phyloP scores from a whole-genome alignment of 1,140 invertebrate genomes.

The Goniozus legneri region DNA sequence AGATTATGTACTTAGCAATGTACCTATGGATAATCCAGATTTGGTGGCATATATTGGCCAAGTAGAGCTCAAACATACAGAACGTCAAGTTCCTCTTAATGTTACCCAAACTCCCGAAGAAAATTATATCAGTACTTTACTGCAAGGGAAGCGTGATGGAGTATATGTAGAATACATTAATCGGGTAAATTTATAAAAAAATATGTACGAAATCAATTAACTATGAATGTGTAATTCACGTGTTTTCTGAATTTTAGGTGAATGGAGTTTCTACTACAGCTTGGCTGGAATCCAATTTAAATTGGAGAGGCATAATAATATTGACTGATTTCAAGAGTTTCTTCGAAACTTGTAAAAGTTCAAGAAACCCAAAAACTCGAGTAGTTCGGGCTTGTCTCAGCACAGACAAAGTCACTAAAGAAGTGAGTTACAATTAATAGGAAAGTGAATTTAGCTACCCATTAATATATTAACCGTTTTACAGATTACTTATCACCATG shows the following conservation, averaged over 20 bases:
- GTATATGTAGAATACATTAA: constrained; percentile 57
- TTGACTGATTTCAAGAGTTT: constrained; percentile 71
- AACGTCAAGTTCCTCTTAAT: constrained; percentile 43
- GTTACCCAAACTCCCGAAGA: constrained; percentile 50
- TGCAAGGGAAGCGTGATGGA: constrained; percentile 53
- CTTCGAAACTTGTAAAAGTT: constrained; percentile 55
- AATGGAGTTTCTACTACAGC: constrained; percentile 61
- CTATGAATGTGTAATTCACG: not conserved
- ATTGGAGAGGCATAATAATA: constrained; percentile 72
- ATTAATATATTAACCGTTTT: constrained; percentile 8
- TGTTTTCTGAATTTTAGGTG: constrained; percentile 38
- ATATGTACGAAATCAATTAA: not conserved
- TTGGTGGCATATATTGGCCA: constrained; percentile 70
- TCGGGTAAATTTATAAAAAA: constrained; percentile 31
- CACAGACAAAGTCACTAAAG: constrained; percentile 69
- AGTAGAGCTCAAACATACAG: constrained; percentile 56
- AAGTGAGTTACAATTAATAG: constrained; percentile 51
- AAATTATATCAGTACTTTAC: constrained; percentile 44
- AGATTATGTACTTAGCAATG: constrained; percentile 68
- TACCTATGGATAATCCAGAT: constrained; percentile 69
- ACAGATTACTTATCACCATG: constrained; percentile 64
- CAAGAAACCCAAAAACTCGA: constrained; percentile 55
- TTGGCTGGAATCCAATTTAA: constrained; percentile 67
- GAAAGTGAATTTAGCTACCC: not conserved
- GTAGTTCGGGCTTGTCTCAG: constrained; percentile 72